Evolutionary conservation across 2,797 vertebrate genomes (phyloP).

Genomic region (Melanotaenia nigrans): DNA sequence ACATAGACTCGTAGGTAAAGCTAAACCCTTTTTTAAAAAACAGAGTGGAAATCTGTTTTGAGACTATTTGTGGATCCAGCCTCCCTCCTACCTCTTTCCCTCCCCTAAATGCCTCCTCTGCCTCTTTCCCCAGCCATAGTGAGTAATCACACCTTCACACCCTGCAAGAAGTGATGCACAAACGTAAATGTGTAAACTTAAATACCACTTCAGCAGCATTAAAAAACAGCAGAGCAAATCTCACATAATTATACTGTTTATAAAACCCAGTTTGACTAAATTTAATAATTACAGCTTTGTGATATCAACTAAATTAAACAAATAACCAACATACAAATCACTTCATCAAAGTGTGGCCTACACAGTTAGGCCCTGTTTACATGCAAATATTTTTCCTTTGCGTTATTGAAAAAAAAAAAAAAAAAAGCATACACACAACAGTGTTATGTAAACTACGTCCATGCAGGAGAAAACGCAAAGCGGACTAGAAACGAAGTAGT

Average conservation of each 20-base stretch:
- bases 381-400: no score
- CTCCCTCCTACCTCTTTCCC: conserved; percentile 12
- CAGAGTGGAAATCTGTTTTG: conserved; percentile 21
- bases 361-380: no score
- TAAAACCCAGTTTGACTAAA: not conserved
- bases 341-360: not conserved
- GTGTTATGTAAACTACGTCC: no score
- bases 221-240: conserved; percentile 29
- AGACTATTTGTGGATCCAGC: conserved; percentile 36
- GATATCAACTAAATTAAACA: conserved; percentile 14
- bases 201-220: conserved; percentile 16
- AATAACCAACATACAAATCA: not conserved
- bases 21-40: not conserved
- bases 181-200: conserved; percentile 23
- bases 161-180: conserved; percentile 18
- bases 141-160: conserved; percentile 62
- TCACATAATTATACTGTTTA: conserved; percentile 33
- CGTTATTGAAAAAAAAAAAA: no score
- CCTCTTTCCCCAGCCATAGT: conserved; percentile 34
- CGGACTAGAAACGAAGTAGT: no score
- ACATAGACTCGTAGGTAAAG: conserved; percentile 1
- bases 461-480: no score
- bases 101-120: conserved; percentile 30
- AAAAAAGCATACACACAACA: not conserved
- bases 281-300: not conserved